A percentile compares a stretch with the other conserved stretches of the same genome.
Conservation (phyloP, 2,888 invertebrate genomes). For the Lycia hirtaria region DNA sequence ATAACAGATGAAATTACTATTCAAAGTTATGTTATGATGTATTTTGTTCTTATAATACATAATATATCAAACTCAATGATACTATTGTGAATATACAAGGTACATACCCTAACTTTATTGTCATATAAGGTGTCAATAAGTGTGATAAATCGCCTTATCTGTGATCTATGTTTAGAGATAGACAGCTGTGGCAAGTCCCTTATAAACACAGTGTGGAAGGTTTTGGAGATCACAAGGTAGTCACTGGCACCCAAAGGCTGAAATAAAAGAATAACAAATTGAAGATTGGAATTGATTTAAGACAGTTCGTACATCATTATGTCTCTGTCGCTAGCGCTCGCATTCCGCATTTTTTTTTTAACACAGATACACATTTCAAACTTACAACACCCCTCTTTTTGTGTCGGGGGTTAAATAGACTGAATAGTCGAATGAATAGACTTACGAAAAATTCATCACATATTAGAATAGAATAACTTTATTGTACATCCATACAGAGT, state of each 20-base stretch:
- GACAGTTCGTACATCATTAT: not conserved
- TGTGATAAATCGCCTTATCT: slow-evolving; percentile 97
- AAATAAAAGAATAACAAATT: slow-evolving; percentile 45
- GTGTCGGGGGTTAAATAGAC: too few relatives aligned
- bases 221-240: slow-evolving; percentile 96
- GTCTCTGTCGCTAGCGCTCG: too few relatives aligned
- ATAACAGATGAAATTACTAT: too few relatives aligned
- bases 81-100: slow-evolving; percentile 10
- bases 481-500: too few relatives aligned
- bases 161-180: slow-evolving; percentile 90
- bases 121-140: slow-evolving; percentile 99
- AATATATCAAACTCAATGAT: slow-evolving; percentile 23
- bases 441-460: too few relatives aligned
- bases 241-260: slow-evolving; percentile 97
- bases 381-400: too few relatives aligned
- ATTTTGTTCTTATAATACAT: not conserved
- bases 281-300: not conserved
- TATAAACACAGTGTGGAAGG: slow-evolving; percentile 97
- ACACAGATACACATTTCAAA: too few relatives aligned
- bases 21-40: not conserved
- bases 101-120: slow-evolving; percentile 90
- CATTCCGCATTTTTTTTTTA: too few relatives aligned
- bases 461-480: too few relatives aligned
- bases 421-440: too few relatives aligned
- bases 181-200: slow-evolving; percentile 94